These are phyloP conservation scores for Eulemur mongoz DNA, from an alignment of 2,797 vertebrate genomes.

Conservation along the genomic window DNA sequence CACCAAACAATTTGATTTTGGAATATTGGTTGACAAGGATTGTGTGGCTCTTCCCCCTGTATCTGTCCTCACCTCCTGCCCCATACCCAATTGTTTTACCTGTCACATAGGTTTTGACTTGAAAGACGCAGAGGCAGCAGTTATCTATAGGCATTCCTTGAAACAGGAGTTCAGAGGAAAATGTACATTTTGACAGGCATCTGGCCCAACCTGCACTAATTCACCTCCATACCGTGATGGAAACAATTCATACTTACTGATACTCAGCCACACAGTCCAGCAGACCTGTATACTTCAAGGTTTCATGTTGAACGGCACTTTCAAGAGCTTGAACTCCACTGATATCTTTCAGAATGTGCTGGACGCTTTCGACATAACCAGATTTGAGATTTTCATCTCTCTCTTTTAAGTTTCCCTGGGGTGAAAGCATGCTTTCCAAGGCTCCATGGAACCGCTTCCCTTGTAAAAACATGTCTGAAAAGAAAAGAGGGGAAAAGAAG, in stretches of 20 bases:
- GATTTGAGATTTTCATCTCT: slow-evolving; percentile 69
- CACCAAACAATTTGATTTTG: background rate
- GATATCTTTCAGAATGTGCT: slow-evolving; percentile 90
- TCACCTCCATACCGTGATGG: background rate
- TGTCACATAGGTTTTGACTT: background rate
- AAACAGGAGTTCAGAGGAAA: background rate
- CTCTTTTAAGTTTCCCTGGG: slow-evolving; percentile 69
- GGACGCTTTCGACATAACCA: slow-evolving; percentile 91
- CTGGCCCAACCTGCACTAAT: background rate
- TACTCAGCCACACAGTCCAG: slow-evolving; percentile 96
- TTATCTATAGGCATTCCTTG: background rate
- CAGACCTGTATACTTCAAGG: slow-evolving; percentile 92
- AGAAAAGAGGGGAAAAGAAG: slow-evolving; percentile 69
- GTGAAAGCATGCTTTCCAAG: slow-evolving; percentile 88
- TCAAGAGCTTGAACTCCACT: slow-evolving; percentile 91
- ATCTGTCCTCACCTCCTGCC: background rate
- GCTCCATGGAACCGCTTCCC: slow-evolving; percentile 92
- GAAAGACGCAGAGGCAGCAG: background rate
- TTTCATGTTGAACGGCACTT: slow-evolving; percentile 91
- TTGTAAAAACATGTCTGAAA: slow-evolving; percentile 90
- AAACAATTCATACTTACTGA: slow-evolving; percentile 86
- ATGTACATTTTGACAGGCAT: background rate
- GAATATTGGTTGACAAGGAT: background rate
- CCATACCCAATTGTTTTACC: background rate
- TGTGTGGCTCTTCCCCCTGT: background rate